phyloP scores from a whole-genome alignment of 2,113 vertebrate genomes.

The Pterocles gutturalis region DNA sequence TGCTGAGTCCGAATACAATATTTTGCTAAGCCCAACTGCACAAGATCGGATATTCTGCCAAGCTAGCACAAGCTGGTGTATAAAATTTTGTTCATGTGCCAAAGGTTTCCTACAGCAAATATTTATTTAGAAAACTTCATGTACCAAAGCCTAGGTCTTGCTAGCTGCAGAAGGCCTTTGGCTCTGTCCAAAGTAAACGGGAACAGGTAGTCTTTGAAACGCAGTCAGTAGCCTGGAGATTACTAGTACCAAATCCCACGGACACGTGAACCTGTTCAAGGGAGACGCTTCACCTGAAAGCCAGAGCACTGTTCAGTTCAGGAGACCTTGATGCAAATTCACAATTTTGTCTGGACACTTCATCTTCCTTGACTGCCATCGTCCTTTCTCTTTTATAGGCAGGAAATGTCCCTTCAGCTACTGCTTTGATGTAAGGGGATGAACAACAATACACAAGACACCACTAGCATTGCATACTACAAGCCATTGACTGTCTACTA shows the following conservation, averaged over 20 bases:
- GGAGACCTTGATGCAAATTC: background rate
- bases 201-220: background rate
- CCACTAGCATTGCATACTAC: background rate
- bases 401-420: background rate
- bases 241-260: accelerated
- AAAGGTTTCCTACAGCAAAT: background rate
- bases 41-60: background rate
- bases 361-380: background rate
- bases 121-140: background rate
- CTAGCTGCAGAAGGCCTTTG: background rate
- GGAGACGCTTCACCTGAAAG: background rate
- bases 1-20: background rate
- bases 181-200: background rate
- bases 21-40: background rate
- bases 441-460: background rate
- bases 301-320: background rate
- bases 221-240: background rate
- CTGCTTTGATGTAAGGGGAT: background rate
- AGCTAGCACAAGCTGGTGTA: background rate
- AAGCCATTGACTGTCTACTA: background rate
- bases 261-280: background rate
- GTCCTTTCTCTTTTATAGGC: background rate
- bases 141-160: background rate
- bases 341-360: background rate
- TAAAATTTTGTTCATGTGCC: background rate